Evolutionary conservation across 2,888 invertebrate species (phyloP).

Genomic region (Erpobdella octoculata): DNA sequence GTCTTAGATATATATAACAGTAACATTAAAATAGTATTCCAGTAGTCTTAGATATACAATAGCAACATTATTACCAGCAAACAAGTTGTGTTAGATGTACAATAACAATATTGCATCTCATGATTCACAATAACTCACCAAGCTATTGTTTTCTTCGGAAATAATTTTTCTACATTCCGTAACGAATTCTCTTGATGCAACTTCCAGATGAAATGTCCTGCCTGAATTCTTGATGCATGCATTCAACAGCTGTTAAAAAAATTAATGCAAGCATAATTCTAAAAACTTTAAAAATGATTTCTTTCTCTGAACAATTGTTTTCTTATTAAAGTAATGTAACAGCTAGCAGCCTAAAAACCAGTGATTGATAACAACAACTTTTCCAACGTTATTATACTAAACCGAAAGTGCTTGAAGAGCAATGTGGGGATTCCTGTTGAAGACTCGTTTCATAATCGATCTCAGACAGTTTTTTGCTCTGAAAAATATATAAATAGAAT

Average conservation of each 20-base stretch:
- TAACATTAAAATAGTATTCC: too few species aligned
- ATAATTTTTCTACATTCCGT: slow-evolving; percentile 71
- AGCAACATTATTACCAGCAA: too few species aligned
- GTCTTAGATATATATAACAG: not conserved
- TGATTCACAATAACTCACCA: not conserved
- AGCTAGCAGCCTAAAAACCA: too few species aligned
- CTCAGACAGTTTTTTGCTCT: slow-evolving; percentile 77
- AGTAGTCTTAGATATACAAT: too few species aligned
- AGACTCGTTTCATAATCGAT: slow-evolving; percentile 74
- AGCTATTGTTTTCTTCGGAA: slow-evolving; percentile 37
- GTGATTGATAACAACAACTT: too few species aligned
- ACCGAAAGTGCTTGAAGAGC: slow-evolving; percentile 79
- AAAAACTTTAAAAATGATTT: not conserved
- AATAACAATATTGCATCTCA: too few species aligned
- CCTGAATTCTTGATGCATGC: slow-evolving; percentile 93
- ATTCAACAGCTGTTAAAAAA: slow-evolving; percentile 64
- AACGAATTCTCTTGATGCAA: slow-evolving; percentile 92
- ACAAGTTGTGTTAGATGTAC: too few species aligned
- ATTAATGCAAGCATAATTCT: not conserved
- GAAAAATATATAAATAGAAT: slow-evolving; percentile 29
- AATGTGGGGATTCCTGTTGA: slow-evolving; percentile 81
- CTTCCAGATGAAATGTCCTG: slow-evolving; percentile 79
- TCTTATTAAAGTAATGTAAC: too few species aligned
- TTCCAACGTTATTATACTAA: too few species aligned
- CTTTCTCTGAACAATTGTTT: not conserved